Conservation (phyloP, 2,113 vertebrate genomes). For the Cottus gobio region DNA sequence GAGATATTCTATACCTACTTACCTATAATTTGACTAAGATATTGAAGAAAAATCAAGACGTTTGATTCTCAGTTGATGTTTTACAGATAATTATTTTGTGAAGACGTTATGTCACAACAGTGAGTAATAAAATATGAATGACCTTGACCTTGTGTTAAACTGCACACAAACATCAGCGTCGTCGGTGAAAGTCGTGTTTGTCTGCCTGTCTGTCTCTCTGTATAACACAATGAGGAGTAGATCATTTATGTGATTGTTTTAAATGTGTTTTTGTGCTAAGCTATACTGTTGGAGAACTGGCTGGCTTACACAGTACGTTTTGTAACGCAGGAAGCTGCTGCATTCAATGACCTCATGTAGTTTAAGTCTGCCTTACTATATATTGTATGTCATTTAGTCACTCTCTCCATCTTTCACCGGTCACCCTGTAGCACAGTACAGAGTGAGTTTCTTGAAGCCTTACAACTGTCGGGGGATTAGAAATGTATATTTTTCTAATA, state of each 20-base stretch:
- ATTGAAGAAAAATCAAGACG: not conserved
- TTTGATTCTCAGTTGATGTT: not conserved
- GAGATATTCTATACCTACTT: not conserved
- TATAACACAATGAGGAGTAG: not conserved
- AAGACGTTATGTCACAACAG: too few species aligned
- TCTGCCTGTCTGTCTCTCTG: too few species aligned
- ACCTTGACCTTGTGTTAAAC: not conserved
- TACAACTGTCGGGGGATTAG: not conserved
- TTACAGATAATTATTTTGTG: too few species aligned
- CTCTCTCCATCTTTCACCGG: conserved; percentile 6
- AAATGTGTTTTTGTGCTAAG: not conserved
- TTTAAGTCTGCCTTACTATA: not conserved
- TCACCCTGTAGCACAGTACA: not conserved
- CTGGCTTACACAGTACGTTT: not conserved
- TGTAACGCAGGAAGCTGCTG: not conserved
- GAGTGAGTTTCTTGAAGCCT: not conserved
- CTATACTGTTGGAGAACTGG: too few species aligned
- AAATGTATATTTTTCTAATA: conserved; percentile 30
- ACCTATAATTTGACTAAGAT: not conserved
- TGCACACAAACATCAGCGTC: not conserved
- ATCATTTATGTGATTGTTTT: not conserved
- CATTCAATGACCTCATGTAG: not conserved
- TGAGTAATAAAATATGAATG: too few species aligned
- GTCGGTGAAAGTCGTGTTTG: not conserved
- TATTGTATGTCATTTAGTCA: conserved; percentile 1